A percentile compares a stretch with the other conserved stretches of the same genome.
These are phyloP conservation scores for Pipistrellus pygmaeus DNA, from an alignment of 2,797 vertebrate genomes.

Conservation along the genomic window DNA sequence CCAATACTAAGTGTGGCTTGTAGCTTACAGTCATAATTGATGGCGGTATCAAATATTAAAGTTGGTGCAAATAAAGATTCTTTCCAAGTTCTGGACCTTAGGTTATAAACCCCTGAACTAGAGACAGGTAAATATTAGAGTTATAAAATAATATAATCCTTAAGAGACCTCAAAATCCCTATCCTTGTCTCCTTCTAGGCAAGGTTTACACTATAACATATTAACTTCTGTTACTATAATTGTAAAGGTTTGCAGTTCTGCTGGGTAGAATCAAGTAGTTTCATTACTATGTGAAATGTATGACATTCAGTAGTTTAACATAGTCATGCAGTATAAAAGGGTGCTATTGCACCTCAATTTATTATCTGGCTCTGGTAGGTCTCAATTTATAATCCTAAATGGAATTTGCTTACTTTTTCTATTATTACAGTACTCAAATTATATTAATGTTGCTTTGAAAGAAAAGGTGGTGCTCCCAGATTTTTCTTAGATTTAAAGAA, in stretches of 20 bases:
- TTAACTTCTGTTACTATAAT: conserved; percentile 1
- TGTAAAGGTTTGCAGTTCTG: neutral
- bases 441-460: conserved; percentile 22
- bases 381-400: neutral
- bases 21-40: neutral
- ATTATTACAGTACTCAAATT: conserved; percentile 27
- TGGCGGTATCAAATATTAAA: neutral
- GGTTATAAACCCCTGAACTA: neutral
- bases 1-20: neutral
- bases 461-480: conserved; percentile 3
- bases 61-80: conserved; percentile 19
- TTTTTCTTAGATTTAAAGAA: neutral
- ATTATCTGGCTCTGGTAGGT: neutral
- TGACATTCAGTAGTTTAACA: neutral
- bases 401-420: neutral
- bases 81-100: neutral
- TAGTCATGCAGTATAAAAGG: neutral
- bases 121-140: neutral
- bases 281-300: neutral
- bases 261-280: neutral
- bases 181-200: neutral
- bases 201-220: neutral
- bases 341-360: neutral
- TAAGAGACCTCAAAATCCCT: conserved; percentile 20
- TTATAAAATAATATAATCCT: conserved; percentile 34